Base-by-base conservation (phyloP, 2,888 invertebrate genomes). In the Nomada ruficornis region DNA sequence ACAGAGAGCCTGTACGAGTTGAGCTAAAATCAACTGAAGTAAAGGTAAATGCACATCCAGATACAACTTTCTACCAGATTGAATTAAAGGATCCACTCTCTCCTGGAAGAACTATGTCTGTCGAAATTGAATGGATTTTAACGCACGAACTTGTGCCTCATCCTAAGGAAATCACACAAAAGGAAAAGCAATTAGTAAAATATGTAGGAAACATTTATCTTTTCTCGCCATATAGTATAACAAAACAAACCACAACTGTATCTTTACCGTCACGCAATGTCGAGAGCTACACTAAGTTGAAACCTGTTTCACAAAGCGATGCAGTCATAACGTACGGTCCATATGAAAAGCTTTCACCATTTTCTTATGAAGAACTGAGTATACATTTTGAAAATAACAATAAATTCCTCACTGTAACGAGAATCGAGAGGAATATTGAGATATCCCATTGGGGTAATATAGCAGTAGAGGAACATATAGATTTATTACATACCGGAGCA, bases 381-480 rank as follows among this genome's bases (percentile, higher is more conserved):
- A 95, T 99, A 52, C 99, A 99, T 94, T 99, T 97, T 93, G 99
- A 99, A 94, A 99, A 99, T 94, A 98, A 99, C 93, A 96, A 97
- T 57, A 99, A 99, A 47, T 99, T 99, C 94, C 94, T 99, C 86
- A 98, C 98, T n/a, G 98, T 99, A 0, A 97, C 97, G 0, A 95
- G 96, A 63, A 94, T 99, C 87, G 97, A 98, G 89, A 96, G 99
- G 67, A 94, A 96, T 0, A 97, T 99, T 90, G 99, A 99, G 94
- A 96, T 99, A 2, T 99, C 99, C 0, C 99, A 99, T 93, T 99
- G 99, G 99, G 99, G 99, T 11, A 99, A 99, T 92, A 98, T 99
- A 90, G 99, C 99, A 29, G 96, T 99, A 0, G 99, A 99, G 93
- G 99, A 99, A 93, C 96, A 97, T 10, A 96, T 99, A 88, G 98